These are phyloP conservation scores for Calypte anna DNA, from an alignment of 2,113 vertebrate species.

Conservation along the genomic window DNA sequence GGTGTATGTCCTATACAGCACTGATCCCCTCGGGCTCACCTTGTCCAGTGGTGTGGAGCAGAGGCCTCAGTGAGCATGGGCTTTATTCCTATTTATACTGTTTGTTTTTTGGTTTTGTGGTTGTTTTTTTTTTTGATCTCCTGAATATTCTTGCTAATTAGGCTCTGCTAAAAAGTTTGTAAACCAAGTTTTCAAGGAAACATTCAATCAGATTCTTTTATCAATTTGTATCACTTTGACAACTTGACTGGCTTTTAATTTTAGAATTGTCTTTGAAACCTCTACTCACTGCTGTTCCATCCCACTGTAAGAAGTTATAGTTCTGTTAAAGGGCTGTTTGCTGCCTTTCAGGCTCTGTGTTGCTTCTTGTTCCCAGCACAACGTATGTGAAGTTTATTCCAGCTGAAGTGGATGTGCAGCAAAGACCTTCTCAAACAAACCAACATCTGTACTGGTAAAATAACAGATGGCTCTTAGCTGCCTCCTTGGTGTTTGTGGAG, in stretches of 20 bases:
- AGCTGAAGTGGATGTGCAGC: neutral
- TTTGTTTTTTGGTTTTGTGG: too few relatives aligned
- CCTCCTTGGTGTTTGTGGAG: neutral
- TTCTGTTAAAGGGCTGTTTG: neutral
- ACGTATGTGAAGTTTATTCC: neutral
- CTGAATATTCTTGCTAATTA: neutral
- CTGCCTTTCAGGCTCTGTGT: neutral
- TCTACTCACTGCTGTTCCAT: neutral
- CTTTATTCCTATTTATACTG: constrained; percentile 13
- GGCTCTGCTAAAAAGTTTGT: neutral
- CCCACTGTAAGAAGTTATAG: neutral
- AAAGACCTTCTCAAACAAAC: neutral
- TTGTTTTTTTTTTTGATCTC: too few relatives aligned
- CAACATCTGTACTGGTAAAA: neutral
- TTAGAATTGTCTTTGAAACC: neutral
- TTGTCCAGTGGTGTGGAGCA: fast-evolving
- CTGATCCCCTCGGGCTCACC: neutral
- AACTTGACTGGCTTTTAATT: neutral
- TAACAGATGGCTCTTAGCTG: neutral
- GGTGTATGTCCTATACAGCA: neutral
- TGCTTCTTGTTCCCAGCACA: neutral
- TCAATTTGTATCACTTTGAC: neutral
- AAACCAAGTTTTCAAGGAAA: neutral
- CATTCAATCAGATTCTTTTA: neutral
- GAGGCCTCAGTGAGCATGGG: neutral